Evolutionary conservation across 2,888 invertebrate species (phyloP), one percentile per base, ranked within the genome.

Genomic region (Tricholauxania praeusta): DNA sequence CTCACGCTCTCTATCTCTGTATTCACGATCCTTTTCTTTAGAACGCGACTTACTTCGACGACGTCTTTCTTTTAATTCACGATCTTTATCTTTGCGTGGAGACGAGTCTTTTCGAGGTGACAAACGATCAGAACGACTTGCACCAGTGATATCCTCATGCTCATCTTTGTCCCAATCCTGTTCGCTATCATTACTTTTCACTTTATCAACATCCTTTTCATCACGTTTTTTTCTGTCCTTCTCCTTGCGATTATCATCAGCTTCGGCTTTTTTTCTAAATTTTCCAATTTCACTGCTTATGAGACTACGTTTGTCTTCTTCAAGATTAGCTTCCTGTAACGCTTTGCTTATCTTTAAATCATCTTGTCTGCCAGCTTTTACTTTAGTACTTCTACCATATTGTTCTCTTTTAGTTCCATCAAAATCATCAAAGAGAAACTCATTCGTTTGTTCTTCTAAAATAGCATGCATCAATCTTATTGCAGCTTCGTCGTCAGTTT

Each of bases 221-320:
- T 82, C 79, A 57, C 81, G 81, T 67, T 80, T 79, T 66, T 87
- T 87, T 92, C 84, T 86, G 87, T 83, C 76, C 10, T 90, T 88
- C 76, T 90, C 87, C 71, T 88, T 88, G 71, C 87, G 84, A 78
- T 87, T 85, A 70, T 88, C 86, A 75, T 87, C 86, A 22, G 86
- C 87, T 75, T 88, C 88, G 17, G 88, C 98, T 80, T 96, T 95
- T 89, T 98, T 97, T 77, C 98, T 92, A 89, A 99, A 99, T 89
- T 96, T 97, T 82, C 96, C 96, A 88, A 99, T 99, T 91, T 99
- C 99, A 81, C 97, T 91, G 83, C 96, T 96, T 81, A 99, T 99
- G 80, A 98, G 91, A 88, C 97, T 96, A 65, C 97, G 93, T 88
- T 98, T 97, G 85, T 98, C 98, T 88, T 98, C 98, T 85, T 98